Base-by-base conservation (phyloP, 2,797 vertebrate genomes). In the Leuciscus waleckii region DNA sequence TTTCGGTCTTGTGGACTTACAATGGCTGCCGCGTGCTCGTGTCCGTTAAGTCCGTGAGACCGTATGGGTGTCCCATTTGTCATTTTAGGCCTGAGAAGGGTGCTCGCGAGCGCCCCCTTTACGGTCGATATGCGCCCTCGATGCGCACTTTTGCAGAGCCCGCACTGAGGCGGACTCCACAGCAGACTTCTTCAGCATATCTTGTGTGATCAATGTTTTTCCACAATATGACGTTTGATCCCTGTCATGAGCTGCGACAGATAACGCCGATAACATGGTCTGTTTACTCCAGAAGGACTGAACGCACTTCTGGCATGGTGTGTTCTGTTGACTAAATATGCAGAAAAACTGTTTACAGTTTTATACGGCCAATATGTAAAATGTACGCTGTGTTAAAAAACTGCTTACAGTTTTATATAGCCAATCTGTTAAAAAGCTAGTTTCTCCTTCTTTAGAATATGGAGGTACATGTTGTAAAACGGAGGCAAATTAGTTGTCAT, bases 281-380 rank as follows among this genome's bases (percentile, higher is more conserved):
- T 77, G 14, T 75, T 75, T 37, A 83, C 32, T 46, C 43, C 58
- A 37, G 41, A 63, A 49, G 56, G 39, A 74, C 70, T 75, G 5
- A 51, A 51, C 1, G 2, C n/a, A 67, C 81, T 43, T n/a, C 49
- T 81, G 68, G n/a, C n/a, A 5, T 43, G 49, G 49, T 75, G 81
- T 37, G 43, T n/a, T 65, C 41, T 83, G 41, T 26, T 65, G 58
- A 83, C 32, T 65, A 83, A 81, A 75, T 37, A 83, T 37, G 41
- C 5, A 2, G 32, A 10, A 29, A 41, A 23, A 7, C 65, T 26
- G 19, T 23, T 56, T 56, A 41, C 5, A 41, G 79, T 17, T 70
- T 26, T 82, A 26, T n/a, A 17, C 5, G 32, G 13, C 35, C 54
- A 35, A 43, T 43, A 13, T 13, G 11, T 43, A 43, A 43, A 43